These are phyloP conservation scores for Anisognathus igniventris DNA, from an alignment of 2,797 vertebrate genomes.

Conservation along the genomic window DNA sequence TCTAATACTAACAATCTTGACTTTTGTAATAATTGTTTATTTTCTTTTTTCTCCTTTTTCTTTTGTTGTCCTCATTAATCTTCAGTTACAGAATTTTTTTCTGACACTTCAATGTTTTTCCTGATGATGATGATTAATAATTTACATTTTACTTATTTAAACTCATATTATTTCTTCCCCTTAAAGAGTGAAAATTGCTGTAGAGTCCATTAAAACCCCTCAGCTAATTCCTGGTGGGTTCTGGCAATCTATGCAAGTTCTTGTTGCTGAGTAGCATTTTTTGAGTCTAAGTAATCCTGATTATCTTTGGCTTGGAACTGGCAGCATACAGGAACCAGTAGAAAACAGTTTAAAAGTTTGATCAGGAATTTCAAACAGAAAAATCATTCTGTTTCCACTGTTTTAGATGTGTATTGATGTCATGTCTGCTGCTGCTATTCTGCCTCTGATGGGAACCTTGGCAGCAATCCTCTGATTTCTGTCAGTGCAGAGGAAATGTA, in stretches of 20 bases:
- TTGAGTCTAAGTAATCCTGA: background rate
- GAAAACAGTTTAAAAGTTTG: background rate
- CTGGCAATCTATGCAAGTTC: background rate
- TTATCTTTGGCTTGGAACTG: background rate
- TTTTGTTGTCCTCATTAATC: constrained; percentile 41
- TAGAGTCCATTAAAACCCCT: constrained; percentile 37
- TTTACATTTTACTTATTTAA: constrained; percentile 48
- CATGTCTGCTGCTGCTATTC: background rate
- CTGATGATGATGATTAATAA: background rate
- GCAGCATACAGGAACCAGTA: background rate
- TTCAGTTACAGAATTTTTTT: background rate
- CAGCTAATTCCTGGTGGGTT: constrained; percentile 38
- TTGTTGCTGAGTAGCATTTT: background rate
- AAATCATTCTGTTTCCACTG: background rate
- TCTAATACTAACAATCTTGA: constrained; percentile 18
- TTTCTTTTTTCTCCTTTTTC: constrained; percentile 2
- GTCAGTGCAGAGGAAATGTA: background rate
- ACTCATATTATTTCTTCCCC: background rate
- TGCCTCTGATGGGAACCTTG: background rate
- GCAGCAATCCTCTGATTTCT: background rate
- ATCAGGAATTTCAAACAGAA: background rate
- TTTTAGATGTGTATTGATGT: background rate
- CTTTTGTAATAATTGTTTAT: constrained; percentile 52
- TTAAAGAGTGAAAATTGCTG: constrained; percentile 24
- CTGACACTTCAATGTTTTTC: constrained; percentile 2